Evolutionary conservation across 2,888 invertebrate genomes (phyloP).

Genomic region (Plagodis dolabraria): DNA sequence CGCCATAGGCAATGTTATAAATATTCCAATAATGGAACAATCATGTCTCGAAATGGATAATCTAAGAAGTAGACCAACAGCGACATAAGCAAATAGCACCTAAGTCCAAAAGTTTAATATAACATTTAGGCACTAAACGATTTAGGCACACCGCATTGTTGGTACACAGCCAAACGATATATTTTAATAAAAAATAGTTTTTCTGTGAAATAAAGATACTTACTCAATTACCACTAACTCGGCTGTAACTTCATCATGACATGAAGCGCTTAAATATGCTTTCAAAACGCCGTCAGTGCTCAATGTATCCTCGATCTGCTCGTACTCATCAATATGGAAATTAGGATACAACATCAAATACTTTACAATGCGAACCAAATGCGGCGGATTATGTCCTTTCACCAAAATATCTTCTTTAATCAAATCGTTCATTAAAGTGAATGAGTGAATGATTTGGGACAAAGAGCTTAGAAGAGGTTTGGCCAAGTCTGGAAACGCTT

Average conservation of each 20-base stretch:
- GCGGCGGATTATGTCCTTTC: conserved; percentile 59
- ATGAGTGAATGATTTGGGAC: conserved; percentile 87
- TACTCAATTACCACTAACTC: conserved; percentile 81
- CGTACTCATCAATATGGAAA: conserved; percentile 38
- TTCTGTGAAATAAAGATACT: conserved; percentile 42
- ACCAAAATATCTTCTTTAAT: conserved; percentile 72
- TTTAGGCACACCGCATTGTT: conserved; percentile 1
- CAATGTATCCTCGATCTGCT: conserved; percentile 2
- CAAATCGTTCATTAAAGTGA: conserved; percentile 83
- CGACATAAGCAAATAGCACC: too few relatives aligned
- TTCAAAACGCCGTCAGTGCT: conserved; percentile 12
- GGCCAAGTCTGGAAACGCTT: conserved; percentile 92
- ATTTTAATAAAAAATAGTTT: background rate
- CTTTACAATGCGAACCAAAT: conserved; percentile 56
- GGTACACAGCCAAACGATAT: background rate
- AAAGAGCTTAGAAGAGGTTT: conserved; percentile 89
- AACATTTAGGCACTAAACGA: too few relatives aligned
- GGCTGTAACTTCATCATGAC: conserved; percentile 47
- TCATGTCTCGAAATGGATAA: too few relatives aligned
- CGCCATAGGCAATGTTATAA: too few relatives aligned
- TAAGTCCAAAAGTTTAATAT: too few relatives aligned
- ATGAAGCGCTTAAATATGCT: conserved; percentile 26
- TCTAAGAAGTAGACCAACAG: too few relatives aligned
- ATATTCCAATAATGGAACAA: too few relatives aligned
- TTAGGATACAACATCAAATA: conserved; percentile 83